Conservation (phyloP, 37 sponge, comb jelly and placozoan species). For the Halisarca cf. caerulea region DNA sequence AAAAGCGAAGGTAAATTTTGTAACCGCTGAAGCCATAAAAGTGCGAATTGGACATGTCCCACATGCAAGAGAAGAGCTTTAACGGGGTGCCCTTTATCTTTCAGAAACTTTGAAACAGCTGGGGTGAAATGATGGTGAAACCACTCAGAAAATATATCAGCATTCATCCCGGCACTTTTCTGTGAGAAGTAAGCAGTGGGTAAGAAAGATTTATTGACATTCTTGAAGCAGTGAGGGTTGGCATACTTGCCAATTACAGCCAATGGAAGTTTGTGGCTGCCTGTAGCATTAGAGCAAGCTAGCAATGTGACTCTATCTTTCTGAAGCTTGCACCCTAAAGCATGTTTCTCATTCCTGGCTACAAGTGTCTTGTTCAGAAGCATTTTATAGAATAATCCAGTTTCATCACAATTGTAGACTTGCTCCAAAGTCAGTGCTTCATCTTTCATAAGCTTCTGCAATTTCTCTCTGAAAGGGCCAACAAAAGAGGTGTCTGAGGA, state of each 20-base stretch:
- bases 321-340: constrained; percentile 17
- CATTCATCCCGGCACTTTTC: constrained; percentile 28
- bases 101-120: neutral
- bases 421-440: constrained; percentile 44
- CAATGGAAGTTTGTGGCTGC: constrained; percentile 30
- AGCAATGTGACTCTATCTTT: constrained; percentile 33
- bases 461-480: constrained; percentile 41
- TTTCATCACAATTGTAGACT: constrained; percentile 49
- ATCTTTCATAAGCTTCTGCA: constrained; percentile 26
- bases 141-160: constrained; percentile 34
- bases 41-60: no score
- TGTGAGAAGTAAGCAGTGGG: constrained; percentile 32
- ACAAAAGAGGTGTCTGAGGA: constrained; percentile 49
- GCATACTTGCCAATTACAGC: constrained; percentile 35
- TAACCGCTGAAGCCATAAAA: no score
- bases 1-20: no score
- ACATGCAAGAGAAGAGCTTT: constrained; percentile 39
- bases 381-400: constrained; percentile 41
- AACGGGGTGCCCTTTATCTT: neutral
- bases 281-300: constrained; percentile 37
- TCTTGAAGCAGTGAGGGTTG: constrained; percentile 47
- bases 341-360: constrained; percentile 17
- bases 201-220: constrained; percentile 35
- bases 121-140: constrained; percentile 27
- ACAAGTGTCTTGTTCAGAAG: constrained; percentile 22